A percentile compares a stretch with the other conserved stretches of the same genome.
These are phyloP conservation scores for Acleris literana DNA, from an alignment of 2,888 invertebrate genomes.

Conservation along the genomic window DNA sequence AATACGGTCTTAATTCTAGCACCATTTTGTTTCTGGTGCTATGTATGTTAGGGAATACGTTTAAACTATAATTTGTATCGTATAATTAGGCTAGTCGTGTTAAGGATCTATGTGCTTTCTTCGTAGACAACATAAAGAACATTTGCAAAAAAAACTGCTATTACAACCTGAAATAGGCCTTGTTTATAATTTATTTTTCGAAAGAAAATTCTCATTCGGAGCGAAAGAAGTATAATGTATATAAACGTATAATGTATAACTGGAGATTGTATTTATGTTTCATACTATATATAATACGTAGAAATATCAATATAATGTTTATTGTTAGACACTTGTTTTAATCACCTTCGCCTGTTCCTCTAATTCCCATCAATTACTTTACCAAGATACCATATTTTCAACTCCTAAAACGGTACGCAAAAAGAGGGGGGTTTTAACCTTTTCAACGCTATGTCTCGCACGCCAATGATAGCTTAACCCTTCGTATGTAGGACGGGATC, in stretches of 20 bases:
- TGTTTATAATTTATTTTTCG: not conserved
- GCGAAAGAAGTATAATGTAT: conserved; percentile 51
- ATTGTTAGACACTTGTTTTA: conserved; percentile 65
- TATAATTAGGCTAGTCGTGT: conserved; percentile 14
- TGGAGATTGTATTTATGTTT: conserved; percentile 76
- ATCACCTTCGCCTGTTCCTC: conserved; percentile 36
- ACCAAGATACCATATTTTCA: too few relatives aligned
- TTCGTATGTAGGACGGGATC: too few relatives aligned
- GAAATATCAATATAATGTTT: conserved; percentile 75
- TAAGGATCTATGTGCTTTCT: conserved; percentile 4
- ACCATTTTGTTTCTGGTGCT: not conserved
- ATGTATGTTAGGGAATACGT: not conserved
- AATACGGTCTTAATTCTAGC: not conserved
- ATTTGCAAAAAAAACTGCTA: conserved; percentile 3
- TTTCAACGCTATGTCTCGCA: too few relatives aligned
- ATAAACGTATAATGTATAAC: conserved; percentile 60
- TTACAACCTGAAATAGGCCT: not conserved
- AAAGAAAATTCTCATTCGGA: not conserved
- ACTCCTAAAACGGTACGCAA: too few relatives aligned
- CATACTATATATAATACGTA: conserved; percentile 69
- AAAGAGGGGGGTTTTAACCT: too few relatives aligned
- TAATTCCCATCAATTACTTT: too few relatives aligned
- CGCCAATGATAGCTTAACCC: too few relatives aligned
- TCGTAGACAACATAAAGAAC: conserved; percentile 17
- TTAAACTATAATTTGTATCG: too few relatives aligned